Evolutionary conservation across 2,888 invertebrate genomes (phyloP), one percentile per base, ranked within the genome.

Genomic region (Agriopis aurantiaria): DNA sequence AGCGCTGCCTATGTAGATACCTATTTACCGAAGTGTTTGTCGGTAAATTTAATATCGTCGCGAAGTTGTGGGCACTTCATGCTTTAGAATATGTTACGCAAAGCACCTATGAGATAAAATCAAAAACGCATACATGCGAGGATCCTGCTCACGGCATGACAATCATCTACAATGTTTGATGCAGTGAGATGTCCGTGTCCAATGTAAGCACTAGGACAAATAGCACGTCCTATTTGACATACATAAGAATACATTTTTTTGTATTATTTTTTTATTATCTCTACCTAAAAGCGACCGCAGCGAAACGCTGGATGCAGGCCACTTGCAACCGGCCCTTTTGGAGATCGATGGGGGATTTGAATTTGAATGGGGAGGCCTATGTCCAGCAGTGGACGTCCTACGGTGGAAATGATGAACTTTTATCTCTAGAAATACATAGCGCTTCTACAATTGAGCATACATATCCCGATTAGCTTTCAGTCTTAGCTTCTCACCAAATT

Each of bases 31-130:
- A 68, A 45, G 33, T 53, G 52, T 55, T 60, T 46, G 65, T 57
- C 45, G 52, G 56, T 51, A 51, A 65, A 41, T 69, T 65, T 55
- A 61, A 69, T 65, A 65, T 61, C 65, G 61, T 61, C 10, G 49
- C 60, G 53, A 55, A 46, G 57, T 14, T 61, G 61, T 51, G 45
- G 17, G 40, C 65, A 46, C 52, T 64, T 49, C 51, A 59, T 60
- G 55, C 45, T 40, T 59, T 60, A 40, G 65, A 69, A 69, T 61
- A 52, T 58, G n/a, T 64, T 56, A 64, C n/a, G 56, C 46, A 40
- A 7, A 40, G 14, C 10, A 57, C 4, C 11, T 40, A 11, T 23
- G 48, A 64, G 40, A 58, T 58, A 51, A n/a, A n/a, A 56, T 57
- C 23, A 49, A 55, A n/a, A 41, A 43, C 8, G 48, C 60, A 59